Conservation (phyloP, 30 jellyfish, hydroid and myxozoan species). For the Mastigias papua region DNA sequence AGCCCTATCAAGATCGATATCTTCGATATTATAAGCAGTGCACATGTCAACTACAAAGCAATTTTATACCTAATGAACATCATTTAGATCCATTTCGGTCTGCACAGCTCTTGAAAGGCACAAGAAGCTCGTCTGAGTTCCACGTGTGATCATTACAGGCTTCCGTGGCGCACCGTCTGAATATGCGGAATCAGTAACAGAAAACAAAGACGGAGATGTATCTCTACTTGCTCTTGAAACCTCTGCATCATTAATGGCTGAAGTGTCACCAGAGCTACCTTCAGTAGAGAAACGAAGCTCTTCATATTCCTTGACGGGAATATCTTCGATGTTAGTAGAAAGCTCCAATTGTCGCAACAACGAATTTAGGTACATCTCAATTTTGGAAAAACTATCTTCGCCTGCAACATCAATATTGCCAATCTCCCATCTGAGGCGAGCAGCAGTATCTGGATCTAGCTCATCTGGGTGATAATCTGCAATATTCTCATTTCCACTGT, state of each 20-base stretch:
- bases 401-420: constrained; percentile 88
- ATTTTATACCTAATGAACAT: background rate
- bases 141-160: constrained; percentile 17
- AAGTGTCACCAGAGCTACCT: too few relatives aligned
- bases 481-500: background rate
- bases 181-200: constrained; percentile 23
- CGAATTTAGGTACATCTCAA: constrained; percentile 59
- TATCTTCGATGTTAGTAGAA: background rate
- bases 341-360: constrained; percentile 26
- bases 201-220: constrained; percentile 13
- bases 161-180: constrained; percentile 1
- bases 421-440: constrained; percentile 83
- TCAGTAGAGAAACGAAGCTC: background rate
- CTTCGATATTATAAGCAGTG: background rate
- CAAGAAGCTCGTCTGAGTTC: constrained; percentile 14
- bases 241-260: background rate
- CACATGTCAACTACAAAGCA: background rate
- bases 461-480: background rate
- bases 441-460: constrained; percentile 59
- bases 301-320: background rate
- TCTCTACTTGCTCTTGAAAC: constrained; percentile 7
- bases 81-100: background rate
- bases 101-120: constrained; percentile 14
- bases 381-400: constrained; percentile 83
- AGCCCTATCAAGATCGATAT: background rate